Percentiles rank a stretch among this genome's conserved stretches.
phyloP scores from a whole-genome alignment of 2,797 vertebrate species.

The Sitta carolinensis region DNA sequence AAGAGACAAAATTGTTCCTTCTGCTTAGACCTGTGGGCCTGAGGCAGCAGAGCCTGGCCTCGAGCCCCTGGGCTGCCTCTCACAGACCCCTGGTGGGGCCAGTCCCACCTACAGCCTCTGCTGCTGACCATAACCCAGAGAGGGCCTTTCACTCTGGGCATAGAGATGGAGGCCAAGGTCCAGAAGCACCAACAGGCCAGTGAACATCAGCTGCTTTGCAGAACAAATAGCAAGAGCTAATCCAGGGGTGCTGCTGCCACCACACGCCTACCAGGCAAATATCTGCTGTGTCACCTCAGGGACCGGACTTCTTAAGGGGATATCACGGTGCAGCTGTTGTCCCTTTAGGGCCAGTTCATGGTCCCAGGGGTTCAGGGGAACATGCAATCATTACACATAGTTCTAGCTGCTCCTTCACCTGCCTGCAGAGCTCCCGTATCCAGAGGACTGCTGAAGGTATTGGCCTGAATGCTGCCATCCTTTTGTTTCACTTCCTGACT shows the following conservation, averaged over 20 bases:
- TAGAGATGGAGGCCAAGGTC: neutral
- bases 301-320: neutral
- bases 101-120: neutral
- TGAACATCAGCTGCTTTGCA: neutral
- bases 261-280: neutral
- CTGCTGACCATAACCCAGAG: neutral
- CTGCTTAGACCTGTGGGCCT: neutral
- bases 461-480: constrained; percentile 3
- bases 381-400: neutral
- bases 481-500: constrained; percentile 43
- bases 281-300: neutral
- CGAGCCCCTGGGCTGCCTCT: neutral
- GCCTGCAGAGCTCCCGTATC: neutral
- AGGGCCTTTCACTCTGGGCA: neutral
- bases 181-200: neutral
- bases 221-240: neutral
- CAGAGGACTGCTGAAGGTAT: neutral
- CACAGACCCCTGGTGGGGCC: neutral
- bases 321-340: neutral
- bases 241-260: neutral
- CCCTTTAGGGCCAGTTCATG: neutral
- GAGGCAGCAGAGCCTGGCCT: neutral
- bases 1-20: neutral
- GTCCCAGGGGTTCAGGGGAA: neutral
- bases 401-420: neutral